These are phyloP conservation scores for Ferrisia virgata DNA, from an alignment of 2,888 invertebrate genomes.

Conservation along the genomic window DNA sequence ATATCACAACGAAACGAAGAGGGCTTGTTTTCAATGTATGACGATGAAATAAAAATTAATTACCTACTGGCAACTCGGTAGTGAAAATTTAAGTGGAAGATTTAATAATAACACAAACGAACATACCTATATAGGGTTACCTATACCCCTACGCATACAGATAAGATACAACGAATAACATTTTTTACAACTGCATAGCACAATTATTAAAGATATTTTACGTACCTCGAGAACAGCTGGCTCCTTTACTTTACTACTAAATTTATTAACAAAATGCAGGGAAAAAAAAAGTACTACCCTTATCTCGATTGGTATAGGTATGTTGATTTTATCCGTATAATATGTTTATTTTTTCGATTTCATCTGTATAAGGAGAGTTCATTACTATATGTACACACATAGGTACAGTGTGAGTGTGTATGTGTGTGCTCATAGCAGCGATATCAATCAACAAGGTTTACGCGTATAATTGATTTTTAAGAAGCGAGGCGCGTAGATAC, in stretches of 20 bases:
- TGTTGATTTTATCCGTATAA: background rate
- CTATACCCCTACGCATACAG: background rate
- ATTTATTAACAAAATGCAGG: too few relatives aligned
- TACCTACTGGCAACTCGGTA: too few relatives aligned
- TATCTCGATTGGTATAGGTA: background rate
- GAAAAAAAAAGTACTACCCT: background rate
- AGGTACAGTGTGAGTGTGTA: background rate
- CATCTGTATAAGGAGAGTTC: background rate
- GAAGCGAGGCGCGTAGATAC: background rate
- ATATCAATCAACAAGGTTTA: background rate
- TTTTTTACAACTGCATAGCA: too few relatives aligned
- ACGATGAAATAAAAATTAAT: too few relatives aligned
- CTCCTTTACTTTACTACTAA: too few relatives aligned
- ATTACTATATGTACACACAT: too few relatives aligned
- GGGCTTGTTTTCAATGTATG: too few relatives aligned
- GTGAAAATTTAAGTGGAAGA: background rate
- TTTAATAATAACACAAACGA: too few relatives aligned
- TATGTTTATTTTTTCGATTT: background rate
- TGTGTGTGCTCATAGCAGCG: background rate
- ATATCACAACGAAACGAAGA: too few relatives aligned
- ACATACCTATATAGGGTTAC: background rate
- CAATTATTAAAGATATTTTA: too few relatives aligned
- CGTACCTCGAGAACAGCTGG: background rate
- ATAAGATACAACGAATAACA: background rate
- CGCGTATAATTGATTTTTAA: background rate